These are phyloP conservation scores for Artibeus lituratus DNA, from an alignment of 2,797 vertebrate species.

Conservation along the genomic window DNA sequence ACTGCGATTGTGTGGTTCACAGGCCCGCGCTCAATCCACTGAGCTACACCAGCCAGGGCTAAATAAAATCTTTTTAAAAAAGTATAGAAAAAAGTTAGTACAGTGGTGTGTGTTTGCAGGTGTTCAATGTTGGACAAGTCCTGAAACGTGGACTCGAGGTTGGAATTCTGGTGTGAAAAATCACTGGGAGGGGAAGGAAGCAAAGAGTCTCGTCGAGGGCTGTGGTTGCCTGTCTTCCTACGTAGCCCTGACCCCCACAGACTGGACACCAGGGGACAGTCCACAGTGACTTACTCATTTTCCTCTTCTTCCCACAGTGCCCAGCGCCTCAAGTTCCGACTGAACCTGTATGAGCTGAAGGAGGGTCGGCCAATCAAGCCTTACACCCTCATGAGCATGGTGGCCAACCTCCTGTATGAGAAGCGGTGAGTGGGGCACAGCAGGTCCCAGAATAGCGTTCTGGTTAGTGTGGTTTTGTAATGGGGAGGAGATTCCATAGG, in stretches of 20 bases:
- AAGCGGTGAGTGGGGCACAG: constrained; percentile 84
- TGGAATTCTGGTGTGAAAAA: not conserved
- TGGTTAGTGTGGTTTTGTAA: not conserved
- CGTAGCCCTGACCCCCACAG: not conserved
- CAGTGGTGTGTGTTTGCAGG: not conserved
- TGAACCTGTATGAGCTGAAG: constrained; percentile 98
- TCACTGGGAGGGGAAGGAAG: not conserved
- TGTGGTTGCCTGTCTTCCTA: not conserved
- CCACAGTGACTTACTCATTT: not conserved
- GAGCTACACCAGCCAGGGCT: no score
- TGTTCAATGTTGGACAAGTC: not conserved
- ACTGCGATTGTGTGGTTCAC: no score
- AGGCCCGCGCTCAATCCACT: no score
- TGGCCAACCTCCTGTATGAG: constrained; percentile 97
- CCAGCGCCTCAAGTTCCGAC: constrained; percentile 96
- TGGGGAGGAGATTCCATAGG: not conserved
- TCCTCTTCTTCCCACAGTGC: constrained; percentile 80
- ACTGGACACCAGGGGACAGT: not conserved
- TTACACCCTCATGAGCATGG: constrained; percentile 99
- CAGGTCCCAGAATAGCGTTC: not conserved
- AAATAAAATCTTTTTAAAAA: no score
- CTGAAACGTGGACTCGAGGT: not conserved
- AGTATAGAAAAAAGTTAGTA: not conserved
- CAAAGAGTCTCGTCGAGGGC: not conserved
- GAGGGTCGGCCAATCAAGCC: constrained; percentile 98